Evolutionary conservation across 1,140 invertebrate genomes (phyloP).

Genomic region (Drosophila bocki): DNA sequence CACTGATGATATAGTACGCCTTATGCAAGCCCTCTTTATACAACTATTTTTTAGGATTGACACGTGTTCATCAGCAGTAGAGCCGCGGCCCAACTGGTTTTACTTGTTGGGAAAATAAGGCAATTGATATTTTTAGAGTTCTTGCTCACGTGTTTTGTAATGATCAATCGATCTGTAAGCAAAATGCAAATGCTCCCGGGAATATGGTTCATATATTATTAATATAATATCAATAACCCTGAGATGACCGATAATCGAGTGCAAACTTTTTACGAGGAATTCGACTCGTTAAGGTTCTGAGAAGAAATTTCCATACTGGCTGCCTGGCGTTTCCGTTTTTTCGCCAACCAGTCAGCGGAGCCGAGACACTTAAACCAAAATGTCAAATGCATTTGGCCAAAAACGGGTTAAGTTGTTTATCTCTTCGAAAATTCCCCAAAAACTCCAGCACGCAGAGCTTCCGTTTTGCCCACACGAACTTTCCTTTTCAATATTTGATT

Average conservation of each 20-base stretch:
- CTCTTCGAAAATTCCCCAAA: constrained; percentile 3
- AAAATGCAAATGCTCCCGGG: constrained; percentile 39
- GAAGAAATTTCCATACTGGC: constrained; percentile 40
- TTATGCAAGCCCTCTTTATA: constrained; percentile 24
- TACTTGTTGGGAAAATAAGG: constrained; percentile 59
- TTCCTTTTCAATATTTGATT: constrained; percentile 61
- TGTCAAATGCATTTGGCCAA: constrained; percentile 41
- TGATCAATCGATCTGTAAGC: constrained; percentile 39
- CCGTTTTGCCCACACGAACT: constrained; percentile 46
- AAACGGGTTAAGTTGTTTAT: constrained; percentile 20
- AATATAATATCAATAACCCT: constrained; percentile 15
- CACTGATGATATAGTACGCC: background rate
- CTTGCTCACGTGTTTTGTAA: constrained; percentile 70
- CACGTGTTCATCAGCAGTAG: constrained; percentile 37
- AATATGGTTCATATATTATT: background rate
- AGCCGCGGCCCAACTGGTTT: constrained; percentile 52
- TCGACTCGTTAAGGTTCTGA: constrained; percentile 18
- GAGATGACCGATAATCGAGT: constrained; percentile 42
- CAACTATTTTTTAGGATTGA: constrained; percentile 39
- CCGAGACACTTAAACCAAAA: constrained; percentile 12
- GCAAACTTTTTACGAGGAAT: constrained; percentile 32
- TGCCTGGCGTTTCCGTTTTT: constrained; percentile 22
- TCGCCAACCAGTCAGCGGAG: constrained; percentile 20
- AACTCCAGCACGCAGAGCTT: constrained; percentile 16
- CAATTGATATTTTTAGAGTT: constrained; percentile 64